Evolutionary conservation across 2,888 invertebrate species (phyloP).

Genomic region (Tricholauxania praeusta): DNA sequence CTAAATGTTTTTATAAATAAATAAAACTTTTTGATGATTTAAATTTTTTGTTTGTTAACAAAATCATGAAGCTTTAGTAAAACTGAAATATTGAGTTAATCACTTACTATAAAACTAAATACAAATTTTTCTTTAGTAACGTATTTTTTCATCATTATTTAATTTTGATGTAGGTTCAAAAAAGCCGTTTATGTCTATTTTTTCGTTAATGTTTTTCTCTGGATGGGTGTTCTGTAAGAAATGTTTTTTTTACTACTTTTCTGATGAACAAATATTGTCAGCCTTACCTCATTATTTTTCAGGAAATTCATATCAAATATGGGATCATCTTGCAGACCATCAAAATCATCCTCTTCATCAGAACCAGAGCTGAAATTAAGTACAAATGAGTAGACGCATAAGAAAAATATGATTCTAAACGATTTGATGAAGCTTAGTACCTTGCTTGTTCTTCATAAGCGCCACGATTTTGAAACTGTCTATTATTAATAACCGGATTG

Average conservation of each 20-base stretch:
- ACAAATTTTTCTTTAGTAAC: not conserved
- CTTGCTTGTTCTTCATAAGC: conserved; percentile 43
- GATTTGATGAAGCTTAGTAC: conserved; percentile 18
- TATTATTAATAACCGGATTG: conserved; percentile 77
- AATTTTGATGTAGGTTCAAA: not conserved
- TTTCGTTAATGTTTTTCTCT: not conserved
- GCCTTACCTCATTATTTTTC: conserved; percentile 31
- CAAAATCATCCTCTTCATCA: conserved; percentile 71
- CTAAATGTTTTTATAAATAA: too few species aligned
- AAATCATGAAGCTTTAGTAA: too few species aligned
- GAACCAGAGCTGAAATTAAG: conserved; percentile 70
- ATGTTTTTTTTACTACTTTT: not conserved
- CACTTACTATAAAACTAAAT: too few species aligned
- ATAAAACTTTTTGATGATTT: not conserved
- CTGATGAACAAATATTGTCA: not conserved
- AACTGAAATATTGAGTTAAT: too few species aligned
- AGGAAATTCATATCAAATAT: conserved; percentile 48
- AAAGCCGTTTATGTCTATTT: not conserved
- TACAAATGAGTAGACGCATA: not conserved
- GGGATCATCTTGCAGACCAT: conserved; percentile 76
- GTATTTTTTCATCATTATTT: conserved; percentile 10
- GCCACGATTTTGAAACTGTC: conserved; percentile 14
- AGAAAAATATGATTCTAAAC: too few species aligned
- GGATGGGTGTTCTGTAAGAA: not conserved
- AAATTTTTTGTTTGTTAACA: not conserved